A percentile compares a stretch with the other conserved stretches of the same genome.
phyloP scores from a whole-genome alignment of 2,888 invertebrate genomes.

The Lucinisca nassula region DNA sequence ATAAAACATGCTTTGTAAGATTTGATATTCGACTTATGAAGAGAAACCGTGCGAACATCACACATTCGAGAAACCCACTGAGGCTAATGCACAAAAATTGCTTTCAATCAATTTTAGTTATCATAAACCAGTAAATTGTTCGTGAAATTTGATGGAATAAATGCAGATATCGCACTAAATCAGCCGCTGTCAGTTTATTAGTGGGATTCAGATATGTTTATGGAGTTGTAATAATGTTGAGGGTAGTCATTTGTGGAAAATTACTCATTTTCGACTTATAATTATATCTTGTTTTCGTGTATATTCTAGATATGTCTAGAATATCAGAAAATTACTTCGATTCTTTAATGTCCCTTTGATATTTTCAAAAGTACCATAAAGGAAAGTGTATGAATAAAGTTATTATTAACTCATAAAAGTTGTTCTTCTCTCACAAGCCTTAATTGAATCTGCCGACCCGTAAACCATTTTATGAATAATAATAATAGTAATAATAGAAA shows the following conservation, averaged over 20 bases:
- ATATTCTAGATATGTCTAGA: background rate
- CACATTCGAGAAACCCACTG: slow-evolving; percentile 7
- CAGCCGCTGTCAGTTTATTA: background rate
- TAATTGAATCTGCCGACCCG: too few species aligned
- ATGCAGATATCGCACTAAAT: background rate
- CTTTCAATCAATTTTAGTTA: slow-evolving; percentile 13
- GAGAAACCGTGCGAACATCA: slow-evolving; percentile 6
- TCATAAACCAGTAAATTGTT: slow-evolving; percentile 7
- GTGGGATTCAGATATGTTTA: background rate
- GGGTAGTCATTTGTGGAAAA: background rate
- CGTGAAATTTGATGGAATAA: slow-evolving; percentile 5
- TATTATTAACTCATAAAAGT: too few species aligned
- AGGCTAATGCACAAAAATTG: slow-evolving; percentile 36
- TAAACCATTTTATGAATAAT: too few species aligned
- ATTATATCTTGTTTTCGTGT: background rate
- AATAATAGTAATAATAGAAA: too few species aligned
- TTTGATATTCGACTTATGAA: slow-evolving; percentile 8
- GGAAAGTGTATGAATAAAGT: too few species aligned
- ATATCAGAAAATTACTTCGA: background rate
- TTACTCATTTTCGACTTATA: background rate
- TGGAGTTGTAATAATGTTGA: background rate
- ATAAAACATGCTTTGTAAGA: slow-evolving; percentile 26
- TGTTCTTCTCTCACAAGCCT: too few species aligned
- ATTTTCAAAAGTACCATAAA: too few species aligned
- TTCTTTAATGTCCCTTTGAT: background rate